Conservation (phyloP, 2,888 invertebrate genomes). For the Brachycybe producta region DNA sequence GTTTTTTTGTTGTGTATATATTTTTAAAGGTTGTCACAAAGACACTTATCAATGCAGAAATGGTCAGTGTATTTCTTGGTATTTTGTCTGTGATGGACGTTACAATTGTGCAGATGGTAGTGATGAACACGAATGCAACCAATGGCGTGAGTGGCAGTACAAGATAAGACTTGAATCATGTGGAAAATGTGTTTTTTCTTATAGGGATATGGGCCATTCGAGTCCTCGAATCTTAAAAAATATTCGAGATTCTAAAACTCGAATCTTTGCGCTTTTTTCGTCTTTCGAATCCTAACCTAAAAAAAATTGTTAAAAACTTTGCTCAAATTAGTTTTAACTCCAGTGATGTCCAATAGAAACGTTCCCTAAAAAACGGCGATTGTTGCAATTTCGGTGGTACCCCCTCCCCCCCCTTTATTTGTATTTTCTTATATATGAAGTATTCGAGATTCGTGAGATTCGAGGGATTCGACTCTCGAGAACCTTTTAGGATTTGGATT, state of each 20-base stretch:
- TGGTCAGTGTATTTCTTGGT: slow-evolving; percentile 81
- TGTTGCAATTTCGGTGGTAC: too few species aligned
- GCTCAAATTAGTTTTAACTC: too few species aligned
- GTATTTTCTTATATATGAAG: neutral
- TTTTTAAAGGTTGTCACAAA: slow-evolving; percentile 16
- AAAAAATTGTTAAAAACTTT: too few species aligned
- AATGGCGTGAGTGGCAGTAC: slow-evolving; percentile 21
- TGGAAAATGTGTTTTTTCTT: neutral
- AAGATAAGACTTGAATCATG: neutral
- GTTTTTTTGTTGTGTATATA: neutral
- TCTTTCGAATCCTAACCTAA: too few species aligned
- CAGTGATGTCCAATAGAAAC: too few species aligned
- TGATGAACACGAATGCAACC: slow-evolving; percentile 50
- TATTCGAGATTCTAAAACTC: neutral
- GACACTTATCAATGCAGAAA: slow-evolving; percentile 55
- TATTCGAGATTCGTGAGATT: neutral
- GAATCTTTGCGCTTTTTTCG: too few species aligned
- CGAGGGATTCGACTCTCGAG: too few species aligned
- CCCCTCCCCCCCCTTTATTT: too few species aligned
- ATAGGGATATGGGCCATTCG: neutral
- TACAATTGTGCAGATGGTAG: slow-evolving; percentile 70
- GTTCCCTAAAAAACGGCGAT: too few species aligned
- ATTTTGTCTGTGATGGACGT: slow-evolving; percentile 78
- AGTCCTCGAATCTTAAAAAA: neutral
- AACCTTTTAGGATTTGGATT: too few species aligned